Base-by-base conservation (phyloP, 2,888 invertebrate species). In the Idaea dimidiata region DNA sequence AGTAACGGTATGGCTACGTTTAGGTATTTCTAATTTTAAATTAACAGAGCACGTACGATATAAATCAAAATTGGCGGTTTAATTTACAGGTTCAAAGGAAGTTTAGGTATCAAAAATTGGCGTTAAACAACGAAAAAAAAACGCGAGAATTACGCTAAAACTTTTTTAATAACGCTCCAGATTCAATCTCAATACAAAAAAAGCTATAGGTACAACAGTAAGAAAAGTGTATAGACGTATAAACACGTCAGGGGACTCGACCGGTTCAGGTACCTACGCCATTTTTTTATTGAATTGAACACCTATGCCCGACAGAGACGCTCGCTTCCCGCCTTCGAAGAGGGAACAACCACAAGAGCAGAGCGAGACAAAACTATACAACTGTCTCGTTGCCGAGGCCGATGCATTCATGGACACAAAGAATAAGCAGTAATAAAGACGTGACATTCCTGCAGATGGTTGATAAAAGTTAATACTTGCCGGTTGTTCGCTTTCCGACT, bases 361-460 rank as follows among this genome's bases (percentile, higher is more conserved):
- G 74, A 87, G 74, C 68, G 78, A 74, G 85, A 88, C 74, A 71
- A 72, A 76, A 18, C 56, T 76, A 75, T 78, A 70, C 71, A 58
- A 72, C 81, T 73, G 67, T 77, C 80, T 78, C 77, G 64, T 67
- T 79, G 74, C 70, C 71, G 57, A 75, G 63, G 68, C 77, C 81
- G 76, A 78, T 87, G 89, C 90, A 89, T 89, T 87, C 88, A 86
- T 78, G 82, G 84, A 86, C 87, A 87, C 91, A 91, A 91, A 90
- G 91, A 90, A 88, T 91, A 91, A 88, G 88, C 86, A 88, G 87
- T 87, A 89, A 90, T 91, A 89, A 86, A 91, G 90, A 91, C 91
- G 91, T 91, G 91, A 91, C 89, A 89, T 81, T 88, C 86, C 83
- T 92, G 87, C 89, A 91, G 89, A 91, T 91, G 89, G 84, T 88